Evolutionary conservation across 2,113 vertebrate species (phyloP).

Genomic region (Heptranchias perlo): DNA sequence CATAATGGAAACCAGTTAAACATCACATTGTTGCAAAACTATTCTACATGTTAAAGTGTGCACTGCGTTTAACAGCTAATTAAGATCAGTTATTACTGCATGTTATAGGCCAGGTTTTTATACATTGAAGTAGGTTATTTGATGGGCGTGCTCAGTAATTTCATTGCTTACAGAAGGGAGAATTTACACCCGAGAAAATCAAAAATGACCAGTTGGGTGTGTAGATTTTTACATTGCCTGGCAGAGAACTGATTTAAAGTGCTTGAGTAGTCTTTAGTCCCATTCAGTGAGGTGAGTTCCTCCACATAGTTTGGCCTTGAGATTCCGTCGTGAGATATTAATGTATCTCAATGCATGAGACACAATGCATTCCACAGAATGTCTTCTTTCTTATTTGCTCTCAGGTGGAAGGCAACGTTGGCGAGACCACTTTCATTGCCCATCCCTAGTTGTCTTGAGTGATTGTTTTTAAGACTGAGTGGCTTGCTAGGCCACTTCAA

Average conservation of each 20-base stretch:
- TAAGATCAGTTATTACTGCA: neutral
- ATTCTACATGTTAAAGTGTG: neutral
- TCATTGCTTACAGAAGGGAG: neutral
- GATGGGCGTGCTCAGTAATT: neutral
- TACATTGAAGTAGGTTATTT: neutral
- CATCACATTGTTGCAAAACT: neutral
- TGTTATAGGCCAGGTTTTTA: neutral
- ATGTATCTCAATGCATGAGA: neutral
- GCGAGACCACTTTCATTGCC: neutral
- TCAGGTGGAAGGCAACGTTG: neutral
- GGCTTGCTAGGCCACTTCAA: neutral
- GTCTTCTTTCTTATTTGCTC: neutral
- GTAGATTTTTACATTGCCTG: neutral
- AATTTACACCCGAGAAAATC: neutral
- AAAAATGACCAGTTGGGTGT: neutral
- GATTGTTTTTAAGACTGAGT: neutral
- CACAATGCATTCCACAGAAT: neutral
- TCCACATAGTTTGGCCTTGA: neutral
- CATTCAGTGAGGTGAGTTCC: neutral
- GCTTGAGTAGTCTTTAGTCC: neutral
- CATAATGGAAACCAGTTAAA: neutral
- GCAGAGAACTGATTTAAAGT: neutral
- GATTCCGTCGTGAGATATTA: neutral
- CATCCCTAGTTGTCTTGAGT: neutral
- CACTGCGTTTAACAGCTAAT: neutral